A percentile compares a stretch with the other conserved stretches of the same genome.
These are phyloP conservation scores for Nebria salina DNA, from an alignment of 2,888 invertebrate species.

Conservation along the genomic window DNA sequence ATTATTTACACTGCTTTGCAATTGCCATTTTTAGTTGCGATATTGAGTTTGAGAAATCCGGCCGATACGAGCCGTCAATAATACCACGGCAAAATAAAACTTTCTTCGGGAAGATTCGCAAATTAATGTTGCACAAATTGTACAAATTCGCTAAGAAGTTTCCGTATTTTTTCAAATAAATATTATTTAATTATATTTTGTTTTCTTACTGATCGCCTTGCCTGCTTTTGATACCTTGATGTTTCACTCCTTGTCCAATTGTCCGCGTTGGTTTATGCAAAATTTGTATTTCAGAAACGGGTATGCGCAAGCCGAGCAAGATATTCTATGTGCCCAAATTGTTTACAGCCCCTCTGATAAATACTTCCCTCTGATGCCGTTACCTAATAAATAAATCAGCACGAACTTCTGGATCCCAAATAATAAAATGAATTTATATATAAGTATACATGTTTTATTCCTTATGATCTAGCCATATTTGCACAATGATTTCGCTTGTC, in stretches of 20 bases:
- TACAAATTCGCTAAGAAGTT: not conserved
- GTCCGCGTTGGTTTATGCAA: not conserved
- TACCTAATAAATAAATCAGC: conserved; percentile 54
- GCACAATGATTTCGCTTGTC: not conserved
- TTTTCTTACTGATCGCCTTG: conserved; percentile 41
- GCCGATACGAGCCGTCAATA: conserved; percentile 13
- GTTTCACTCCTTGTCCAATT: not conserved
- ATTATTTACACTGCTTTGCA: conserved; percentile 24
- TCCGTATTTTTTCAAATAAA: conserved; percentile 40
- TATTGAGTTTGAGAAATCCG: conserved; percentile 18
- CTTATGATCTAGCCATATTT: not conserved
- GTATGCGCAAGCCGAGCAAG: conserved; percentile 68
- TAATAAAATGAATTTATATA: not conserved
- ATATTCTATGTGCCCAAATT: conserved; percentile 70
- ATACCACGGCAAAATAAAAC: not conserved
- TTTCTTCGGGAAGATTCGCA: not conserved
- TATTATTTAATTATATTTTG: conserved; percentile 45
- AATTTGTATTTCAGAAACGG: conserved; percentile 64
- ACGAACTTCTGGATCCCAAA: conserved; percentile 29
- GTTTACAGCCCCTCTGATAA: conserved; percentile 72
- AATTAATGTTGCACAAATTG: conserved; percentile 19
- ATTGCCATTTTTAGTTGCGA: conserved; percentile 35
- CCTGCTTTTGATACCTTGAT: conserved; percentile 7
- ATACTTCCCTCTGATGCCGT: conserved; percentile 65
- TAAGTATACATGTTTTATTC: not conserved